Evolutionary conservation across 2,888 invertebrate species (phyloP), one percentile per base, ranked within the genome.

Genomic region (Phymatocera aterrima): DNA sequence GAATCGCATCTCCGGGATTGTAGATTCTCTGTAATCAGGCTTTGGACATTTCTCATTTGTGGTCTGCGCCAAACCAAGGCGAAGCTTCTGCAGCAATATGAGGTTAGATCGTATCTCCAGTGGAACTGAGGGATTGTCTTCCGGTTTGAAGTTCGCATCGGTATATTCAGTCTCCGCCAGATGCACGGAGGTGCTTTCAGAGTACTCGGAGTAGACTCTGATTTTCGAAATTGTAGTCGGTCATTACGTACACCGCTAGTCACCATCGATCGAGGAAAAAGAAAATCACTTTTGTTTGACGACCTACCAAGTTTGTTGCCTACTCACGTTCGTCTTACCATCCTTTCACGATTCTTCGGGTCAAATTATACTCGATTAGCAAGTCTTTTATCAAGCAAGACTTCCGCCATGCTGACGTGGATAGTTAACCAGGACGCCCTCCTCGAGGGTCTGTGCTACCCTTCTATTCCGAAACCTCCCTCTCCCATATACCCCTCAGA

Each of bases 351-450:
- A 72, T 51, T 72, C 72, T 51, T 51, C 15, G 48, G 51, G 72
- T 72, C 51, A 72, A 72, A 72, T 51, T 72, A 64, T 64, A 72
- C 51, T 34, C 34, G 72, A 72, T 72, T 72, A 72, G 72, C 51
- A 21, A 28, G 48, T 72, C 51, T 72, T 72, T 48, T 51, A 72
- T 72, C 72, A 72, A 72, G 51, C 51, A 51, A 51, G 51, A 51
- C 72, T 72, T 72, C 72, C 72, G 51, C 72, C 15, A 28, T 51
- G 34, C 51, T 72, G 72, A 72, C 72, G 72, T 72, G 34, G 72
- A 72, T 72, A 51, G 72, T 72, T 72, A 72, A 51, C 72, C 72
- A 72, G 34, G 18, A 48, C 72, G 34, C 51, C 72, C 10, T 43
- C 31, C 72, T 72, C 72, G 48, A 51, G 51, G 48, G 68, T 34